Conservation (phyloP, 2,888 invertebrate species). For the Diadromus collaris region DNA sequence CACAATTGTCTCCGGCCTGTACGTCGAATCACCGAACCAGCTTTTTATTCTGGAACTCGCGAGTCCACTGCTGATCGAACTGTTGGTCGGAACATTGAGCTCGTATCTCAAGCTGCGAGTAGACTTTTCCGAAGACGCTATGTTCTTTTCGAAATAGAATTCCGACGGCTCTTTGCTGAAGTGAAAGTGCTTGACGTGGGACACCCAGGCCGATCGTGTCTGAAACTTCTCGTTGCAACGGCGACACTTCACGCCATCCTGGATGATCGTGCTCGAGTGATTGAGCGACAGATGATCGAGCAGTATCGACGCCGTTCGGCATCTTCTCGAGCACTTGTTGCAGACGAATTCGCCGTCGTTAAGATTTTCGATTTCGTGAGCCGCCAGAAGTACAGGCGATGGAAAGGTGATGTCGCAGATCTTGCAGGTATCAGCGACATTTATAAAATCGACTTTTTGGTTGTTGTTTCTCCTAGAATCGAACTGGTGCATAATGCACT, state of each 20-base stretch:
- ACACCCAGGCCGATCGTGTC: slow-evolving; percentile 50
- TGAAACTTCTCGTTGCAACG: slow-evolving; percentile 61
- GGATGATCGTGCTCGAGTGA: slow-evolving; percentile 46
- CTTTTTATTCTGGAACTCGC: slow-evolving; percentile 2
- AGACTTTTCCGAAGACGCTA: not conserved
- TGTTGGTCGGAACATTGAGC: slow-evolving; percentile 28
- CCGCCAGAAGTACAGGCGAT: slow-evolving; percentile 39
- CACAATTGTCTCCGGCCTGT: not conserved
- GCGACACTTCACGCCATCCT: slow-evolving; percentile 50
- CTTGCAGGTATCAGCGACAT: slow-evolving; percentile 12
- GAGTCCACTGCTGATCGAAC: slow-evolving; percentile 7
- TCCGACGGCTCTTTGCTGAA: slow-evolving; percentile 41
- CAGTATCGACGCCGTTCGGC: slow-evolving; percentile 50
- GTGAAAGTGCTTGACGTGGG: slow-evolving; percentile 67
- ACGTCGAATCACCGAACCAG: not conserved
- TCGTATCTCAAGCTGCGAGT: not conserved
- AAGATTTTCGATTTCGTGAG: slow-evolving; percentile 62
- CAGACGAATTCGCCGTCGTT: slow-evolving; percentile 63
- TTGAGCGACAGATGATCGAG: slow-evolving; percentile 60
- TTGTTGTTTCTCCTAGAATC: not conserved
- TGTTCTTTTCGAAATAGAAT: slow-evolving; percentile 49
- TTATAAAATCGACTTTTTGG: not conserved
- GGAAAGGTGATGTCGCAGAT: slow-evolving; percentile 63
- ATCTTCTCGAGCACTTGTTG: slow-evolving; percentile 61
- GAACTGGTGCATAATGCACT: not conserved